Conservation (phyloP, 2,797 vertebrate species). For the Crocodylus rhombifer region DNA sequence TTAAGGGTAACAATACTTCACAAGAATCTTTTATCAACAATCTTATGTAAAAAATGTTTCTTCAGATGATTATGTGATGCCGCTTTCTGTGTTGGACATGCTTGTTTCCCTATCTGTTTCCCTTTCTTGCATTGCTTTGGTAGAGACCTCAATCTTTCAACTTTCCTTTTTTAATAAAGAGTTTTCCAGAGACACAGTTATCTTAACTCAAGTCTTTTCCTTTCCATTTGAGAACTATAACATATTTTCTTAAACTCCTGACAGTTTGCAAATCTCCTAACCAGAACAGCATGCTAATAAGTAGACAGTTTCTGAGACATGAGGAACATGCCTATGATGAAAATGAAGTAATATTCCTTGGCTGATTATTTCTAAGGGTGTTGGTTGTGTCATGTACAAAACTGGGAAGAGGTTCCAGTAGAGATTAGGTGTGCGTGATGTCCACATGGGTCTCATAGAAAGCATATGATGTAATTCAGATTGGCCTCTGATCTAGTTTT, state of each 20-base stretch:
- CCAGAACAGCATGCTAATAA: slow-evolving; percentile 43
- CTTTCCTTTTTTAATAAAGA: not conserved
- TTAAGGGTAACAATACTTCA: not conserved
- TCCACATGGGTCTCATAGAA: slow-evolving; percentile 61
- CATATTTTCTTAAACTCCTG: slow-evolving; percentile 52
- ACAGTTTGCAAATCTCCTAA: slow-evolving; percentile 32
- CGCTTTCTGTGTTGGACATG: not conserved
- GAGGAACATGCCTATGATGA: slow-evolving; percentile 42
- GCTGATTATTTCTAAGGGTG: slow-evolving; percentile 40
- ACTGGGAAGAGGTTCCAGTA: slow-evolving; percentile 56
- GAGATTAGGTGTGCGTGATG: slow-evolving; percentile 70
- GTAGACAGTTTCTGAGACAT: slow-evolving; percentile 38
- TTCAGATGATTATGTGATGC: not conserved
- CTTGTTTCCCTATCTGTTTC: not conserved
- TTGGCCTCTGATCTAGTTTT: not conserved
- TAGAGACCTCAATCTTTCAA: not conserved
- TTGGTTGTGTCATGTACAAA: slow-evolving; percentile 62
- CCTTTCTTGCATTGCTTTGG: not conserved
- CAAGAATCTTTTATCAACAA: slow-evolving; percentile 8
- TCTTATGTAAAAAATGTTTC: not conserved
- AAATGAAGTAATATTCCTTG: slow-evolving; percentile 43
- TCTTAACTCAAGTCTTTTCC: not conserved
- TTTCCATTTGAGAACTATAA: slow-evolving; percentile 34
- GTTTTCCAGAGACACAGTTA: not conserved
- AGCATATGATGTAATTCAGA: slow-evolving; percentile 52